Conservation (phyloP, 2,797 vertebrate species). For the Gobio occitaniae region DNA sequence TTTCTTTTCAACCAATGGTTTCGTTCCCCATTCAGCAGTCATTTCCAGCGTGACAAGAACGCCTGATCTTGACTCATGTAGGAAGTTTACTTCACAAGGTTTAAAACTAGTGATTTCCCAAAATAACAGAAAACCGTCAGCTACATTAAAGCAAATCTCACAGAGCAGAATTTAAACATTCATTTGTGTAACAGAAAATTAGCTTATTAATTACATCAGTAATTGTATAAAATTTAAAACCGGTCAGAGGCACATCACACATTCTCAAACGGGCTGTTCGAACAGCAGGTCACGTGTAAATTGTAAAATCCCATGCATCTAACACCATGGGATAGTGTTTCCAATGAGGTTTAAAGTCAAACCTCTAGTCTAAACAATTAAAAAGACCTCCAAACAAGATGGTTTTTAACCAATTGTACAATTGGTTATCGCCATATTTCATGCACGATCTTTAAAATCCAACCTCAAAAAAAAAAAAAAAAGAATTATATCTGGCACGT, state of each 20-base stretch:
- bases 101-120: background rate
- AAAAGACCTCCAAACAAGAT: background rate
- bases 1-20: background rate
- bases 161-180: background rate
- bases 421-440: background rate
- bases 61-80: constrained; percentile 11
- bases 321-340: background rate
- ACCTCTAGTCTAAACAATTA: background rate
- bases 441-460: constrained; percentile 17
- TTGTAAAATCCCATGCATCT: background rate
- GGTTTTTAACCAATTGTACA: background rate
- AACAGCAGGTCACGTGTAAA: constrained; percentile 8
- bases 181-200: constrained; percentile 7
- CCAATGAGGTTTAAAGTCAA: background rate
- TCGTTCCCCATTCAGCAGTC: background rate
- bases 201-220: background rate
- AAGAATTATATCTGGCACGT: background rate
- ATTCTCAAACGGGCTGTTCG: background rate
- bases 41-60: constrained; percentile 6
- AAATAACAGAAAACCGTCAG: constrained; percentile 10
- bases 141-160: background rate
- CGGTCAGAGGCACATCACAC: background rate
- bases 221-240: background rate
- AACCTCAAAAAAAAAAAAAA: background rate
- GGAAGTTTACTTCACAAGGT: background rate